These are phyloP conservation scores for Takifugu ocellatus DNA, from an alignment of 2,797 vertebrate species.

Conservation along the genomic window DNA sequence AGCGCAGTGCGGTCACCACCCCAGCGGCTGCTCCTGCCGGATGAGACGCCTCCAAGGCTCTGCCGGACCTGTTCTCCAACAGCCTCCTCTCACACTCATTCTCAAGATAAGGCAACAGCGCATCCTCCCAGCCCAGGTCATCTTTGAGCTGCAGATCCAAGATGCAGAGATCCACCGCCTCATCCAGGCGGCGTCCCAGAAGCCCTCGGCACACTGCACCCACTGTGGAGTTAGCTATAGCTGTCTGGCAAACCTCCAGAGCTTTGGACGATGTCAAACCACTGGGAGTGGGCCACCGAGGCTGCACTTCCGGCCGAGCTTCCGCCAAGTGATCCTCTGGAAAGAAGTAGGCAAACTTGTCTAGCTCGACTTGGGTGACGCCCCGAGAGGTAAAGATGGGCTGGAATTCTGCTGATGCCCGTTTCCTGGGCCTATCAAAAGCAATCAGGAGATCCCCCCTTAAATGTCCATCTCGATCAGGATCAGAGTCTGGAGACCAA, in stretches of 20 bases:
- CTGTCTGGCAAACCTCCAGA: constrained; percentile 61
- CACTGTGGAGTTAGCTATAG: constrained; percentile 72
- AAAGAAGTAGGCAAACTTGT: constrained; percentile 78
- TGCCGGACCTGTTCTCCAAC: constrained; percentile 64
- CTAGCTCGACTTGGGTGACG: constrained; percentile 59
- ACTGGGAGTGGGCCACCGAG: constrained; percentile 75
- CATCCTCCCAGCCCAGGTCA: constrained; percentile 70
- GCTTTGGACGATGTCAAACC: constrained; percentile 67
- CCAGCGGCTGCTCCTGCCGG: constrained; percentile 9
- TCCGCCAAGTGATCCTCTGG: constrained; percentile 75
- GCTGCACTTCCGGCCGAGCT: constrained; percentile 39
- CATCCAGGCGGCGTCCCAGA: constrained; percentile 69
- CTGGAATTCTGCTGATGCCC: constrained; percentile 51
- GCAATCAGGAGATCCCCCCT: constrained; percentile 45
- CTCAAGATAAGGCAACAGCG: constrained; percentile 75
- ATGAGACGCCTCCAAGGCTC: constrained; percentile 20
- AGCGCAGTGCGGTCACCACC: constrained; percentile 65
- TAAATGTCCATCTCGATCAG: constrained; percentile 29
- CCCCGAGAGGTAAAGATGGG: constrained; percentile 52
- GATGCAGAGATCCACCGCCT: constrained; percentile 74
- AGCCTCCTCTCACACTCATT: constrained; percentile 82
- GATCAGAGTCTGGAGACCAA: constrained; percentile 1
- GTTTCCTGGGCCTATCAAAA: constrained; percentile 46
- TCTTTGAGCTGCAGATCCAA: constrained; percentile 81
- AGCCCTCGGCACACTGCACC: constrained; percentile 62